Base-by-base conservation (phyloP, 2,113 vertebrate species). In the Ivindomyrus marchei region DNA sequence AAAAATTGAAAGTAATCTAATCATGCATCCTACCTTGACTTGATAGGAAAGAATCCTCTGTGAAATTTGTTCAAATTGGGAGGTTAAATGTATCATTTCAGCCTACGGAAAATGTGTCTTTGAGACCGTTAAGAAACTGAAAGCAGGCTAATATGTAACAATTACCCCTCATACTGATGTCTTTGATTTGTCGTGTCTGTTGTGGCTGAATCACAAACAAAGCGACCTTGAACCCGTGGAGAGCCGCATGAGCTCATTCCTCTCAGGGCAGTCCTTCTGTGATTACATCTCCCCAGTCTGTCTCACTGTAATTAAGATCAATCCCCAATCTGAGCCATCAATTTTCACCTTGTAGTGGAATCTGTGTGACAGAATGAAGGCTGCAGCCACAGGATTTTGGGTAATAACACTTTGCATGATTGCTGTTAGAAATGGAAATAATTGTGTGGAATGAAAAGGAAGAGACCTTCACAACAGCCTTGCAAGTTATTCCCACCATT, bases 341-440 rank as follows among this genome's bases (percentile, higher is more conserved):
- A 89, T 49, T 89, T 36, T 50, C 66, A 89, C 66, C 88, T 89
- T 70, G 49, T 85, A 85, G 39, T 47, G 45, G 45, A 47, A 47
- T 85, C 39, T 47, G 21, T 47, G 9, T 52, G 27, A 89, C 85
- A 86, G 27, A 89, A 53, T 52, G n/a, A 80, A 52, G 47, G 24
- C 70, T 77, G 70, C 21, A 21, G 24, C 27, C 77, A 80, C 27
- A 52, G 9, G 50, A 89, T 36, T 21, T 19, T 17, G 45, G 15
- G 88, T 89, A 80, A 89, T 46, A 80, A 27, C 15, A 39, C 46
- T 86, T 27, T 31, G 47, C 46, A 50, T 50, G 47, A 86, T 50
- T 86, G 85, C 46, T 86, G 85, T 86, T 86, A n/a, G 50, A 80
- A 89, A 89, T 83, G 36, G 31, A 80, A 50, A 52, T 89, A 47